These are phyloP conservation scores for Idaea straminata DNA, from an alignment of 2,888 invertebrate genomes.

Conservation along the genomic window DNA sequence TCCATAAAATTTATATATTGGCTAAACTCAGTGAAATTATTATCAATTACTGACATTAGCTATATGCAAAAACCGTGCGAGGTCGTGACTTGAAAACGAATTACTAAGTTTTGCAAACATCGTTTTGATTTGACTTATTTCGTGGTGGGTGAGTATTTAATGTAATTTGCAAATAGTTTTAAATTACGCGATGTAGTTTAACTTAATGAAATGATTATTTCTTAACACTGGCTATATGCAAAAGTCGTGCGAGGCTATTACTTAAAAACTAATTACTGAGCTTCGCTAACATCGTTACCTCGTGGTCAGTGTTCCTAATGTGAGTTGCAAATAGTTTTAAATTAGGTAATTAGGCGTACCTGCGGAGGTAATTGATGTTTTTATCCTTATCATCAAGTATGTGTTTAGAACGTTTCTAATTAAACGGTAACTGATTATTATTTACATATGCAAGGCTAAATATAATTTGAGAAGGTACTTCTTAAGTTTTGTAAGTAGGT, in stretches of 20 bases:
- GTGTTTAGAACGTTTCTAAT: neutral
- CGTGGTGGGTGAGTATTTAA: no score
- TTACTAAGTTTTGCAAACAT: no score
- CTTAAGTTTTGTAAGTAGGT: neutral
- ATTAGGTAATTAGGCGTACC: neutral
- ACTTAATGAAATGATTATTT: no score
- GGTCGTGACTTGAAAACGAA: no score
- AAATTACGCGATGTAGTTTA: no score
- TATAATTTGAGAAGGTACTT: neutral
- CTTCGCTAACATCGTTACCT: neutral
- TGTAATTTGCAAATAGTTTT: no score
- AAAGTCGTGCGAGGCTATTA: neutral
- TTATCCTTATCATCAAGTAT: neutral
- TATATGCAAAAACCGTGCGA: no score
- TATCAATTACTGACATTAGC: no score
- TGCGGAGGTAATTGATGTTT: neutral
- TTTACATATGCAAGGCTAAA: neutral
- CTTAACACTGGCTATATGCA: no score
- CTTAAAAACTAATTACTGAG: neutral
- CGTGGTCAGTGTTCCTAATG: neutral
- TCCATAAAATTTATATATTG: no score
- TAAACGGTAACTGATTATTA: neutral
- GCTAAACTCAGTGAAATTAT: no score
- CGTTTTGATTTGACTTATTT: no score
- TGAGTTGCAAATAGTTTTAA: neutral